Conservation (phyloP, 2,797 vertebrate genomes). For the Perdix hodgsoniae region DNA sequence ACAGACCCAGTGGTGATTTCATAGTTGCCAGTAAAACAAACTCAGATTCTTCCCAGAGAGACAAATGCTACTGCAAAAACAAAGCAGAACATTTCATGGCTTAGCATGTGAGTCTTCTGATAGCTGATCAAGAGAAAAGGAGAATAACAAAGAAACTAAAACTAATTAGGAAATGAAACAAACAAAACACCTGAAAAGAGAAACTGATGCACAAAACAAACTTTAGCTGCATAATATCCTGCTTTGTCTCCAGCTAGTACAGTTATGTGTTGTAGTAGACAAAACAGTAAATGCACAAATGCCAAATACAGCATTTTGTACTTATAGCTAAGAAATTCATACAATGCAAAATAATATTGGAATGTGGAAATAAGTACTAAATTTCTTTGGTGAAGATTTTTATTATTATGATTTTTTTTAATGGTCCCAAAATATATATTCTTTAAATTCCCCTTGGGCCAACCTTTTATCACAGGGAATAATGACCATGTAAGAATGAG, state of each 20-base stretch:
- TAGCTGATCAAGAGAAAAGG: conserved; percentile 36
- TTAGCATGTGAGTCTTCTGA: conserved; percentile 34
- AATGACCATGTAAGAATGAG: rapidly evolving
- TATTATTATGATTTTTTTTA: no score
- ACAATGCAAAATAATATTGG: not conserved
- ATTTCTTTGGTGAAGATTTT: not conserved
- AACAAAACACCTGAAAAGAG: not conserved
- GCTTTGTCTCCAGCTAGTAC: not conserved
- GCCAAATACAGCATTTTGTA: no score
- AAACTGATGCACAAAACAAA: not conserved
- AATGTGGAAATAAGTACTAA: not conserved
- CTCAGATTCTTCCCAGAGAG: conserved; percentile 65
- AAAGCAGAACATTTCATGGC: conserved; percentile 22
- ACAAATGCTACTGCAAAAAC: conserved; percentile 68
- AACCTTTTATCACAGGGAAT: not conserved
- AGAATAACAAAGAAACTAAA: not conserved
- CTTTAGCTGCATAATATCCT: not conserved
- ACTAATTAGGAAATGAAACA: not conserved
- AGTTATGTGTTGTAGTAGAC: rapidly evolving
- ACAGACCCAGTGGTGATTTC: conserved; percentile 76
- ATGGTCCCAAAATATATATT: not conserved
- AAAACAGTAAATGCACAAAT: not conserved
- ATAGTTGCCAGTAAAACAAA: conserved; percentile 75
- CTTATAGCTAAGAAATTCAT: not conserved
- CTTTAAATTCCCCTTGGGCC: not conserved